Percentiles rank a stretch among this genome's conserved stretches.
Evolutionary conservation across 1,140 invertebrate genomes (phyloP).

Genomic region (Pogonomyrmex barbatus): DNA sequence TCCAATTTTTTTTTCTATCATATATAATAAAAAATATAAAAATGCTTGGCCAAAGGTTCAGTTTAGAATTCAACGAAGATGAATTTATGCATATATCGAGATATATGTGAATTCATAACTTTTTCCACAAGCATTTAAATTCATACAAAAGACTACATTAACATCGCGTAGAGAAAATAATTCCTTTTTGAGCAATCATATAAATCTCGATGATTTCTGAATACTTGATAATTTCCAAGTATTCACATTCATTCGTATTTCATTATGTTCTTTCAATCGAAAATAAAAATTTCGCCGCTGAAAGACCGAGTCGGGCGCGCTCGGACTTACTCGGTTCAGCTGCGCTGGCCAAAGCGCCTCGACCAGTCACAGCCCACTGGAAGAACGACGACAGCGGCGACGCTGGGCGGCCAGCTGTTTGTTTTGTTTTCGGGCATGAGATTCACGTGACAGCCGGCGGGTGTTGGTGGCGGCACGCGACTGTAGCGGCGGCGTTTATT

Average conservation of each 20-base stretch:
- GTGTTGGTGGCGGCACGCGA: conserved; percentile 79
- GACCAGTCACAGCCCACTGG: not conserved
- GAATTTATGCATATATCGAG: too few species aligned
- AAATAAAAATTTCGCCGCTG: not conserved
- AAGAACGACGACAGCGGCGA: conserved; percentile 59
- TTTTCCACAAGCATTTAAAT: too few species aligned
- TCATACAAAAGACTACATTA: too few species aligned
- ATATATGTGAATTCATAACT: too few species aligned
- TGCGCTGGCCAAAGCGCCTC: not conserved
- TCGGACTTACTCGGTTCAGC: conserved; percentile 25
- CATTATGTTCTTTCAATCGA: not conserved
- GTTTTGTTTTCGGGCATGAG: conserved; percentile 85
- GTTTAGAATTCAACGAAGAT: not conserved
- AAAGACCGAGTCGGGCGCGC: not conserved
- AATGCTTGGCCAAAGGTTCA: not conserved
- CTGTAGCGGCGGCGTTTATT: conserved; percentile 66
- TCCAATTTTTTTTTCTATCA: not conserved
- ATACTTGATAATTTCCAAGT: not conserved
- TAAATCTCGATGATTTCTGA: not conserved
- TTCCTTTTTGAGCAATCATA: too few species aligned
- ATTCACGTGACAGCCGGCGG: conserved; percentile 83
- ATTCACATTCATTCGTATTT: not conserved
- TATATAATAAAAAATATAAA: not conserved
- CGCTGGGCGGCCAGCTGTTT: conserved; percentile 82
- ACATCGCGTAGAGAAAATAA: too few species aligned